Base-by-base conservation (phyloP, 2,113 vertebrate species). In the Zosterops japonicus region DNA sequence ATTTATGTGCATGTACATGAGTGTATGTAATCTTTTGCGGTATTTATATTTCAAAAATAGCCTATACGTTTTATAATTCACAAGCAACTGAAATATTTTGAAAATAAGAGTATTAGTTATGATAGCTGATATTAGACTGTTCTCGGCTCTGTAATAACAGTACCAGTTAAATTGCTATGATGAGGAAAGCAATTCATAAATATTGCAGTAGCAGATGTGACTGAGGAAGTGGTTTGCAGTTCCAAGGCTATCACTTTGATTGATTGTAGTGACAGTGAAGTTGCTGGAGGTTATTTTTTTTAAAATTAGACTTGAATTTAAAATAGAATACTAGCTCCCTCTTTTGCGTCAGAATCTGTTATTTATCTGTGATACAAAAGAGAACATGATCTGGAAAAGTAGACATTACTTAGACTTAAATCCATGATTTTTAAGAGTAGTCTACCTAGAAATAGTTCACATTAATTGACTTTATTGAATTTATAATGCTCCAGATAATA, bases 381-480 rank as follows among this genome's bases (percentile, higher is more conserved):
- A 90, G 75, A 93, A 31, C 80, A 59, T 65, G 68, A 67, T 93
- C 71, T 83, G 35, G 29, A 91, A 91, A 83, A 88, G 23, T 5
- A 88, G 75, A 80, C 33, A 20, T 85, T 93, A 85, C 47, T 91
- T 88, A 93, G 75, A 80, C 59, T 90, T 83, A 94, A 94, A 87
- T 80, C 50, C 35, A 31, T 60, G 33, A 80, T 80, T 90, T 94
- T 94, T 88, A 95, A 78, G 64, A 78, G 33, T 60, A 90, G 41
- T 39, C 59, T 83, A 36, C 60, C 85, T 93, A 86, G 92, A 96
- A 92, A 91, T 93, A 94, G 87, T 90, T 90, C 85, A 74, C 47
- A 70, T 95, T 93, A 95, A 94, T 91, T 94, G 83, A 81, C 52
- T 91, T 91, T 91, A 92, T 90, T 88, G 82, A 78, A 93, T 94